A percentile compares a stretch with the other conserved stretches of the same genome.
Conservation (phyloP, 2,797 vertebrate species). For the Caiman crocodilus region DNA sequence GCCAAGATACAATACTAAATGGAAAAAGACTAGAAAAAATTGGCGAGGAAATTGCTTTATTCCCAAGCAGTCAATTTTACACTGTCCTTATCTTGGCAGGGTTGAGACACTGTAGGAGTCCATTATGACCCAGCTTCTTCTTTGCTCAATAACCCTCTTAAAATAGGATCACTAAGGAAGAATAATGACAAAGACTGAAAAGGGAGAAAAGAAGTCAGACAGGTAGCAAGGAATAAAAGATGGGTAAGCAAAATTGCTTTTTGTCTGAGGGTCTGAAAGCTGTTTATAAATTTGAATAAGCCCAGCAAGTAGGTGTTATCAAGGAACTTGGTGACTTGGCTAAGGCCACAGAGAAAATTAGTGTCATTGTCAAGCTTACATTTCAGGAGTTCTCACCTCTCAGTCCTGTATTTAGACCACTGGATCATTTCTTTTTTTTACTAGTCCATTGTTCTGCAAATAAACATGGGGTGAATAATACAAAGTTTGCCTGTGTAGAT, state of each 20-base stretch:
- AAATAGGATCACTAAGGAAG: background rate
- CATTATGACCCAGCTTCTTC: background rate
- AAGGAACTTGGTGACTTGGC: too few species aligned
- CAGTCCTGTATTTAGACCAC: too few species aligned
- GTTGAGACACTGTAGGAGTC: background rate
- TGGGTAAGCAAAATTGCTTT: background rate
- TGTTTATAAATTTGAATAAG: too few species aligned
- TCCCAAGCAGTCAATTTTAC: background rate
- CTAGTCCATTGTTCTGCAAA: too few species aligned
- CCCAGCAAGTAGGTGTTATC: too few species aligned
- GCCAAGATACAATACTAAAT: background rate
- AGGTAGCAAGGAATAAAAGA: background rate
- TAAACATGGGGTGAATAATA: too few species aligned
- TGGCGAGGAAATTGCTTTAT: background rate
- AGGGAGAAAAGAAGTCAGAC: background rate
- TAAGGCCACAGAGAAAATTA: too few species aligned
- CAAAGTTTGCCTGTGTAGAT: too few species aligned
- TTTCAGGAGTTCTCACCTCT: too few species aligned
- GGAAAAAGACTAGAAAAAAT: background rate
- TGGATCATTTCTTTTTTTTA: too few species aligned
- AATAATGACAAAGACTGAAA: background rate
- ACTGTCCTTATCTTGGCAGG: background rate
- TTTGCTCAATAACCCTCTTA: background rate
- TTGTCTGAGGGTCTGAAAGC: too few species aligned
- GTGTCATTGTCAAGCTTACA: too few species aligned